Evolutionary conservation across 2,113 vertebrate genomes (phyloP), one percentile per base, ranked within the genome.

Genomic region (Lichenostomus cassidix): DNA sequence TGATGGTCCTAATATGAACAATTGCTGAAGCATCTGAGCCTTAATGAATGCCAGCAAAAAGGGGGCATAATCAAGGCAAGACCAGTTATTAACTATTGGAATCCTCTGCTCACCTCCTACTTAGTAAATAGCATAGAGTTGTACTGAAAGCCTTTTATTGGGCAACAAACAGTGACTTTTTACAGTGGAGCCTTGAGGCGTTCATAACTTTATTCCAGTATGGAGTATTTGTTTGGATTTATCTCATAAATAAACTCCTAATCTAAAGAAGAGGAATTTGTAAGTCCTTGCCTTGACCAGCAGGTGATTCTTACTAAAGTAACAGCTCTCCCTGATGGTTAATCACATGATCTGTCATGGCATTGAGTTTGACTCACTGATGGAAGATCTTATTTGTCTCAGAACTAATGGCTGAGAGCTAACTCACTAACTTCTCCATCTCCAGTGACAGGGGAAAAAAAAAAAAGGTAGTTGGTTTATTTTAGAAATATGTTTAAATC

Each of bases 361-460:
- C 59, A 80, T 50, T 78, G 85, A 82, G 44, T 88, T 93, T 95
- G 84, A 94, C 62, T 91, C 67, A 79, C 37, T 95, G 62, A 87
- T 94, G 84, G 83, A 97, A 92, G 77, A 93, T 37, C 35, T 83
- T 77, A 94, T 77, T 95, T 95, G 90, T 95, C 97, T 93, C 94
- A 68, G 49, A 96, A 53, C 83, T 96, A 96, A 95, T 93, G 46
- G 58, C n/a, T 90, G 71, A 97, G 44, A 86, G 78, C 87, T 93
- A 81, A 91, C 67, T 92, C 77, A 90, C 49, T 52, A 23, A 80
- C 79, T 96, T 94, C 85, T 95, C 91, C 78, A 79, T 89, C 88
- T 97, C 78, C 85, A 67, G 31, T 94, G 93, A 96, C 95, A 97
- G 96, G n/a, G n/a, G n/a, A n/a, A n/a, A 97, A 95, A 92, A 96